These are phyloP conservation scores for Drosophila lacicola DNA, from an alignment of 2,888 invertebrate genomes.

Conservation along the genomic window DNA sequence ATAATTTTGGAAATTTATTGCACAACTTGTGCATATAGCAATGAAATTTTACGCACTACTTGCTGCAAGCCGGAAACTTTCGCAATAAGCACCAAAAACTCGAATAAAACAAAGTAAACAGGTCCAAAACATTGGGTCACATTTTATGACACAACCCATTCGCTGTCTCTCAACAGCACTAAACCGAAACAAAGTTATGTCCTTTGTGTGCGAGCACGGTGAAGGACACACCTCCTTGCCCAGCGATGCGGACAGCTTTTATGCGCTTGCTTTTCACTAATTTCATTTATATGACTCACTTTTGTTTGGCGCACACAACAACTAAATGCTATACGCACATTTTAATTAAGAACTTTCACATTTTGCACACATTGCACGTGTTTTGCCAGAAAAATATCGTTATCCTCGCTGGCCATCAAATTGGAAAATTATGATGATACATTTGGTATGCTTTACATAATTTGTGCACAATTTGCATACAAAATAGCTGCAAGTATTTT, in stretches of 20 bases:
- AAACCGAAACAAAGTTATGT: constrained; percentile 70
- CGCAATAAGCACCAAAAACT: constrained; percentile 51
- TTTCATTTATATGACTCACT: constrained; percentile 58
- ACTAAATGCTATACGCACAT: constrained; percentile 32
- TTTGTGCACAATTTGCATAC: background rate
- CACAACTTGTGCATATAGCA: constrained; percentile 74
- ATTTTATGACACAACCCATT: constrained; percentile 69
- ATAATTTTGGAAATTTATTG: constrained; percentile 73
- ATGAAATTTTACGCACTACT: constrained; percentile 78
- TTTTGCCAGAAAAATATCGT: constrained; percentile 1
- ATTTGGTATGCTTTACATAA: background rate
- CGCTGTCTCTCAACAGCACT: constrained; percentile 26
- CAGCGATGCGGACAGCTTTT: constrained; percentile 30
- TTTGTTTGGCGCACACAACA: constrained; percentile 26
- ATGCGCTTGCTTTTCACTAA: constrained; percentile 59
- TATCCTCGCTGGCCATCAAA: background rate
- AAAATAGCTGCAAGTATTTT: constrained; percentile 11
- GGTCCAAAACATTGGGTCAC: constrained; percentile 58
- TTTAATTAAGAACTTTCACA: constrained; percentile 57
- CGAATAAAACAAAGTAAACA: constrained; percentile 63
- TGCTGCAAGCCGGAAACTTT: constrained; percentile 64
- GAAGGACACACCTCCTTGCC: constrained; percentile 10
- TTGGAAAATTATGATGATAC: background rate
- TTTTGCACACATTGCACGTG: constrained; percentile 20
- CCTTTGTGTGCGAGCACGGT: constrained; percentile 21